Base-by-base conservation (phyloP, 2,113 vertebrate species). In the Mirza zaza region DNA sequence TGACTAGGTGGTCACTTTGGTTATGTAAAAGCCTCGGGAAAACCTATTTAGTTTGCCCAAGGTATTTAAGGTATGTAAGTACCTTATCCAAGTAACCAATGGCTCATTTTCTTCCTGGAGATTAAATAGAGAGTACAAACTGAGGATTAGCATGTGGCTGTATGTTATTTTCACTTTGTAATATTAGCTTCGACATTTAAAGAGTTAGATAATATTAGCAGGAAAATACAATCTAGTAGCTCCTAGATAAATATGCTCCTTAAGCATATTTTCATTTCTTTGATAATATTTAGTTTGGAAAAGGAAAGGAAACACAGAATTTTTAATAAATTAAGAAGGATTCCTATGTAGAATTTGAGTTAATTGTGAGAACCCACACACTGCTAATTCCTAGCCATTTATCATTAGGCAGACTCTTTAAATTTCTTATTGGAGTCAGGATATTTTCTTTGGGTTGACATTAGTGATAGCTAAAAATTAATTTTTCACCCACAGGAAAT, bases 371-470 rank as follows among this genome's bases (percentile, higher is more conserved):
- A 97, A 97, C 93, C 96, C 96, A 97, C 95, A 95, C 93, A 84
- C 80, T 87, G 83, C 70, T 95, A 80, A 91, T 83, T 89, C 89
- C 61, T 97, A 59, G 48, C 39, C 90, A 91, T 97, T 84, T 96
- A 85, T 97, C 96, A 97, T 93, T 86, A 90, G 70, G 23, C 96
- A 96, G 91, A 91, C 96, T 96, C 91, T 96, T 96, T 94, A 94
- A 94, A 87, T 97, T 94, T 97, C 90, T 91, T 88, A 89, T 80
- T 94, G 96, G 96, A 97, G 82, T 92, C 96, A 84, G 75, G 90
- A 87, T 97, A 93, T 97, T 98, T 97, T 96, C 96, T 92, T 98
- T 98, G 95, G 93, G 97, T 96, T 97, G 93, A 97, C 96, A 96
- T 97, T 97, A 96, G 76, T 87, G 89, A 97, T 97, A 97, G 94